A percentile compares a stretch with the other conserved stretches of the same genome.
Evolutionary conservation across 37 sponge, comb jelly and placozoan species (phyloP).

Genomic region (Agelas oroides): DNA sequence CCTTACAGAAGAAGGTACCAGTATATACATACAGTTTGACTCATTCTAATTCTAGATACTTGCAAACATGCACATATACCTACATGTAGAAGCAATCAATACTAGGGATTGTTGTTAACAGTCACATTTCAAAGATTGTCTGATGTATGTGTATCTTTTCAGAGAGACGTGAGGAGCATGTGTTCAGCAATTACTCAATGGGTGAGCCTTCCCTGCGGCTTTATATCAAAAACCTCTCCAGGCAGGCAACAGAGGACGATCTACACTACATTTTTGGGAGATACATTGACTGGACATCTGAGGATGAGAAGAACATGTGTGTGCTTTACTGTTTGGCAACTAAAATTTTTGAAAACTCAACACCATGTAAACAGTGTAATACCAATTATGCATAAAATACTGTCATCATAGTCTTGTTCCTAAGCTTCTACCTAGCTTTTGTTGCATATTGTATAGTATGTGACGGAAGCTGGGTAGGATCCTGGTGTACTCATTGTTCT

Average conservation of each 20-base stretch:
- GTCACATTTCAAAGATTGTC: no score
- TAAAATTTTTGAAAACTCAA: no score
- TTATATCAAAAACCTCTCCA: slow-evolving; percentile 94
- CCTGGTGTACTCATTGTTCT: no score
- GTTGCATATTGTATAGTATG: no score
- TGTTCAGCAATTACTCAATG: slow-evolving; percentile 59
- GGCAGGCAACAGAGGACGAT: slow-evolving; percentile 70
- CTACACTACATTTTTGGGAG: slow-evolving; percentile 78
- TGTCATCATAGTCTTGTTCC: no score
- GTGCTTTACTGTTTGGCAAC: no score
- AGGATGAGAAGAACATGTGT: slow-evolving; percentile 59
- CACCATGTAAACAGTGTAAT: no score
- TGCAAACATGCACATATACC: neutral
- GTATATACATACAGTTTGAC: neutral
- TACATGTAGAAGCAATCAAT: neutral
- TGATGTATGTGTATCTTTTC: neutral
- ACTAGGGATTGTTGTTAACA: no score
- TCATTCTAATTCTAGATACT: neutral
- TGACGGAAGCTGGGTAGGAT: no score
- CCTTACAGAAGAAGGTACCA: slow-evolving; percentile 8
- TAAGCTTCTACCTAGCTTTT: no score
- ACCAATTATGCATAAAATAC: no score
- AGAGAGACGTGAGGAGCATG: slow-evolving; percentile 61
- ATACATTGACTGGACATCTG: slow-evolving; percentile 64
- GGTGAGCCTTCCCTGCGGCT: slow-evolving; percentile 87